phyloP scores from a whole-genome alignment of 2,888 invertebrate species.

The Pammene aurita region DNA sequence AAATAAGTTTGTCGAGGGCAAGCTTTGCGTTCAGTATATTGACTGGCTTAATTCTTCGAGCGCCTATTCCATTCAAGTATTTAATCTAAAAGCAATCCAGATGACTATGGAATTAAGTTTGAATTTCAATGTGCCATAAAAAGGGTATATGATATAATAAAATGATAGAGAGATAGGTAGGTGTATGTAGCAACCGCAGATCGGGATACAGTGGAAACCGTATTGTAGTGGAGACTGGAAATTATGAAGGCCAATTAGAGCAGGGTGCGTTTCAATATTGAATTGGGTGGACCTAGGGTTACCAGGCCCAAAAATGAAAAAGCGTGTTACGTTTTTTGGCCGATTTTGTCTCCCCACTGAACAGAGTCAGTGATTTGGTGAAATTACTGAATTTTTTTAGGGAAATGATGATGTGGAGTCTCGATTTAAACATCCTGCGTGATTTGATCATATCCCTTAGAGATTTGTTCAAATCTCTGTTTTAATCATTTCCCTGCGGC shows the following conservation, averaged over 20 bases:
- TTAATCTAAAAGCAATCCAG: not conserved
- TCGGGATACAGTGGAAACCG: constrained; percentile 36
- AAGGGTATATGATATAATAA: not conserved
- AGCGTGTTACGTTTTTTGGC: no score
- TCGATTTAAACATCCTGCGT: no score
- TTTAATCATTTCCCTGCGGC: no score
- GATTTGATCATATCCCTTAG: no score
- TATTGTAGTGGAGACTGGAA: constrained; percentile 35
- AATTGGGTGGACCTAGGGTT: no score
- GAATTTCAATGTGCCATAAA: not conserved
- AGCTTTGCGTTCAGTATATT: constrained; percentile 18
- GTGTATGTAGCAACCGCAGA: constrained; percentile 24
- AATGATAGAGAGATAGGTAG: not conserved
- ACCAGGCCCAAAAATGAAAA: no score
- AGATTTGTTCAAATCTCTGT: no score
- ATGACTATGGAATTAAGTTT: not conserved
- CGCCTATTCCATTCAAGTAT: not conserved
- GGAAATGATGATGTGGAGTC: no score
- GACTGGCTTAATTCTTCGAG: not conserved
- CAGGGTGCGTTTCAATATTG: constrained; percentile 17
- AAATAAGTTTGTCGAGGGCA: constrained; percentile 19
- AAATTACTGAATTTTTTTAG: no score
- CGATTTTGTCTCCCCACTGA: no score
- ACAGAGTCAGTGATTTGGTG: no score
- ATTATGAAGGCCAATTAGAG: constrained; percentile 38